phyloP scores from a whole-genome alignment of 2,888 invertebrate species.

The Heteropelma amictum region DNA sequence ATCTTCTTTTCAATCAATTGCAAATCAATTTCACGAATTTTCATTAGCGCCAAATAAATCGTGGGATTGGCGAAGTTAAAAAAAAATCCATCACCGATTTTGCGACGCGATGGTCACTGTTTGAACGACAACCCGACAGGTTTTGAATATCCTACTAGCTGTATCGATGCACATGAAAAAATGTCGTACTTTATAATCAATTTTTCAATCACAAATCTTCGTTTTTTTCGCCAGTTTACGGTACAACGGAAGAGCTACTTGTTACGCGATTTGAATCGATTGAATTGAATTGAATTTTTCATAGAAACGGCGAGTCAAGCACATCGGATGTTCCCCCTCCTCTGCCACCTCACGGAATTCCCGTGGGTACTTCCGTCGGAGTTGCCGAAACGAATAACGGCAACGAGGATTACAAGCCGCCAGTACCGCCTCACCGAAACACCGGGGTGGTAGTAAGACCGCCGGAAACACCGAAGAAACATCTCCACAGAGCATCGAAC shows the following conservation, averaged over 20 bases:
- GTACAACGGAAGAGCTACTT: not conserved
- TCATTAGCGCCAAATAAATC: too few species aligned
- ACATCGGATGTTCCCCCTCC: slow-evolving; percentile 77
- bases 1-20: not conserved
- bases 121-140: too few species aligned
- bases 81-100: too few species aligned
- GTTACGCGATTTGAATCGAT: not conserved
- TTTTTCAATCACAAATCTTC: too few species aligned
- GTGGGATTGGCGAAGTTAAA: too few species aligned
- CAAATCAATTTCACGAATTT: too few species aligned
- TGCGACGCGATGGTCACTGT: too few species aligned
- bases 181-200: too few species aligned
- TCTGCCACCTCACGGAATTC: slow-evolving; percentile 79
- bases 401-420: slow-evolving; percentile 84
- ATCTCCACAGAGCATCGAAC: slow-evolving; percentile 77
- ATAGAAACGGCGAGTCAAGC: slow-evolving; percentile 72
- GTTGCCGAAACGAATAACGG: slow-evolving; percentile 63
- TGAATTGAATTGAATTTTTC: slow-evolving; percentile 51
- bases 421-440: slow-evolving; percentile 92
- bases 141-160: too few species aligned
- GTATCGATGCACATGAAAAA: too few species aligned
- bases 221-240: too few species aligned
- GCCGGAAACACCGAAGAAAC: slow-evolving; percentile 73
- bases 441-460: slow-evolving; percentile 81
- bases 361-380: slow-evolving; percentile 63